Evolutionary conservation across 2,797 vertebrate genomes (phyloP), one percentile per base, ranked within the genome.

Genomic region (Salarias fasciatus): DNA sequence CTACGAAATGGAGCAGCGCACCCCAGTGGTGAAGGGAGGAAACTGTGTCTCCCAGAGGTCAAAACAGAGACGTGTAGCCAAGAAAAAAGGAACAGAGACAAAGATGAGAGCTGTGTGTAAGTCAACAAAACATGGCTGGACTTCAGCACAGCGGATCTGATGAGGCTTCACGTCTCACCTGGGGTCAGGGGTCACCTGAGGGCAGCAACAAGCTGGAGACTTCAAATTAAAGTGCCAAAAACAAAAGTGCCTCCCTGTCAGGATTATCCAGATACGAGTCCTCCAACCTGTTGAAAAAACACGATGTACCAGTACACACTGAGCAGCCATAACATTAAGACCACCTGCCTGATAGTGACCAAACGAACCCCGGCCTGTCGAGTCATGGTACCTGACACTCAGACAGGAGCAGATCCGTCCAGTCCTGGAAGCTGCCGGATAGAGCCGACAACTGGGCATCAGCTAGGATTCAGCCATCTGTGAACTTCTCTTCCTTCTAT

Each of bases 1-100:
- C 50, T 95, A 24, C 89, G 85, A 54, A 93, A 92, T 6, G 94
- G 93, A 4, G 77, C 69, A 3, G 62, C 46, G 0, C 79, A 87
- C 80, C 53, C 71, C 3, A 68, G 91, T 14, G 77, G 77, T 1
- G 80, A 91, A 28, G 78, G 44, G 7, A 91, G 90, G 53, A 89
- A 93, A 52, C 91, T 87, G 57, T 86, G 89, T 0, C 74, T 88
- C 12, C 89, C 91, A 0, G 46, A 84, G 50, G 6, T 84, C 87
- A 53, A 91, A 77, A 83, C 72, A 24, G 82, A 71, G 30, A 72
- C 44, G 49, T 76, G 84, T 5, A 37, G 11, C 35, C 13, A 5
- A 5, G 41, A 54, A 40, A 67, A 42, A 67, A 18, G 3, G 8
- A 49, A 33, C 0, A 44, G 40, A 30, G 77, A 72, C 55, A 69